These are phyloP conservation scores for Labrus mixtus DNA, from an alignment of 2,113 vertebrate species.

Conservation along the genomic window DNA sequence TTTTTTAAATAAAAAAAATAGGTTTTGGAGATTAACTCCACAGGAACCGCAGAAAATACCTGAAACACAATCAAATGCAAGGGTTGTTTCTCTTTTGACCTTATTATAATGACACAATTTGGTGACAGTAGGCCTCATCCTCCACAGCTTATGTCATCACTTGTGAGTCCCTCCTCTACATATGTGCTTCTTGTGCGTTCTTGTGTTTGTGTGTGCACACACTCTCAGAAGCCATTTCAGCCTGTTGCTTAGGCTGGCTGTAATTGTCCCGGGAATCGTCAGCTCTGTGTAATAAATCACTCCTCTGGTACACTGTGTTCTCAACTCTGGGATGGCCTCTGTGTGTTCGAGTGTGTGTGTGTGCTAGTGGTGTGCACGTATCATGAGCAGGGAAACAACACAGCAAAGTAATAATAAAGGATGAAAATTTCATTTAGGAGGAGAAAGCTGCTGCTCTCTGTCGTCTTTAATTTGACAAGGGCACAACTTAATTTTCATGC, in stretches of 20 bases:
- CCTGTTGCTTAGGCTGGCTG: conserved; percentile 72
- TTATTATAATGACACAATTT: conserved; percentile 57
- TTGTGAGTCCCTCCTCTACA: conserved; percentile 23
- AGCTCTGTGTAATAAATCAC: conserved; percentile 81
- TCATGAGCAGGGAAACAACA: conserved; percentile 53
- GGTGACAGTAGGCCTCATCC: conserved; percentile 1
- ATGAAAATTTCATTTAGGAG: conserved; percentile 49
- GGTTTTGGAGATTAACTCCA: not conserved
- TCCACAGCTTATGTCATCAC: conserved; percentile 25
- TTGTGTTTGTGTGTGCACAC: conserved; percentile 35
- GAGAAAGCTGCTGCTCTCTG: conserved; percentile 26
- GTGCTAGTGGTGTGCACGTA: too few species aligned
- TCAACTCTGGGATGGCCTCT: conserved; percentile 60
- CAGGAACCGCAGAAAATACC: not conserved
- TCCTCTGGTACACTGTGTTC: conserved; percentile 79
- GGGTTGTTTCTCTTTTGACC: conserved; percentile 1
- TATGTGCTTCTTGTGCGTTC: conserved; percentile 39
- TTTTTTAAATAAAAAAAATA: too few species aligned
- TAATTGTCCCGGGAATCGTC: conserved; percentile 82
- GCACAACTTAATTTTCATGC: conserved; percentile 17
- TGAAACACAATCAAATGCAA: conserved; percentile 18
- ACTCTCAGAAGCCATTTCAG: conserved; percentile 66
- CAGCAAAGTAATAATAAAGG: conserved; percentile 46
- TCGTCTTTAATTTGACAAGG: conserved; percentile 41
- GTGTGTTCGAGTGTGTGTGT: not conserved